Evolutionary conservation across 2,888 invertebrate species (phyloP).

Genomic region (Brassicogethes aeneus): DNA sequence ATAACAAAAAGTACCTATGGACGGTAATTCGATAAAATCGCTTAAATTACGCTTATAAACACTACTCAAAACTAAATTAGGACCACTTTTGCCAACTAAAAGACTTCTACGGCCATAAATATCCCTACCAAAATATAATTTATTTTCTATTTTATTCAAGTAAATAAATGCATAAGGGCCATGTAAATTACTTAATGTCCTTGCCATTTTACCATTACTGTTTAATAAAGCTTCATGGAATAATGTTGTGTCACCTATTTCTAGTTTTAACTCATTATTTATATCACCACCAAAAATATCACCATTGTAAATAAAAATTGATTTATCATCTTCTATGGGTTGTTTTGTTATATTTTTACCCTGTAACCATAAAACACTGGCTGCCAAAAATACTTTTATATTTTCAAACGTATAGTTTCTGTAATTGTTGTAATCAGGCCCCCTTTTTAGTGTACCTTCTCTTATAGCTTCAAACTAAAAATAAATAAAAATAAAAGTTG

Average conservation of each 20-base stretch:
- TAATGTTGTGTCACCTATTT: neutral
- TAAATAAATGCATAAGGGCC: slow-evolving; percentile 84
- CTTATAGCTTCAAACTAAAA: too few species aligned
- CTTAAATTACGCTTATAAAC: slow-evolving; percentile 48
- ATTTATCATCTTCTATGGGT: slow-evolving; percentile 37
- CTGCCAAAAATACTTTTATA: slow-evolving; percentile 27
- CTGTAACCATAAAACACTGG: slow-evolving; percentile 77
- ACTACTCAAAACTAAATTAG: slow-evolving; percentile 43
- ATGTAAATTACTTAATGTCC: slow-evolving; percentile 39
- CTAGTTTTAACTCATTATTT: neutral
- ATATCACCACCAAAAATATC: slow-evolving; percentile 60
- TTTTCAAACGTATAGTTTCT: slow-evolving; percentile 1
- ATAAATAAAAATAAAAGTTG: too few species aligned
- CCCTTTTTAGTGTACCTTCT: neutral
- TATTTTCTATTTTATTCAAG: slow-evolving; percentile 49
- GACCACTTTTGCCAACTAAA: slow-evolving; percentile 45
- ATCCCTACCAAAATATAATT: slow-evolving; percentile 78
- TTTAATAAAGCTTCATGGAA: neutral
- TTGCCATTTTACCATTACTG: neutral
- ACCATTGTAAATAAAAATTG: slow-evolving; percentile 78
- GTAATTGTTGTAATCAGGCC: neutral
- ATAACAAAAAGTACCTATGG: slow-evolving; percentile 1
- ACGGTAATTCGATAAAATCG: slow-evolving; percentile 40
- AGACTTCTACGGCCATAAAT: slow-evolving; percentile 79
- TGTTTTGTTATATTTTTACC: slow-evolving; percentile 41